These are phyloP conservation scores for Melanerpes aurifrons DNA, from an alignment of 2,113 vertebrate genomes.

Conservation along the genomic window DNA sequence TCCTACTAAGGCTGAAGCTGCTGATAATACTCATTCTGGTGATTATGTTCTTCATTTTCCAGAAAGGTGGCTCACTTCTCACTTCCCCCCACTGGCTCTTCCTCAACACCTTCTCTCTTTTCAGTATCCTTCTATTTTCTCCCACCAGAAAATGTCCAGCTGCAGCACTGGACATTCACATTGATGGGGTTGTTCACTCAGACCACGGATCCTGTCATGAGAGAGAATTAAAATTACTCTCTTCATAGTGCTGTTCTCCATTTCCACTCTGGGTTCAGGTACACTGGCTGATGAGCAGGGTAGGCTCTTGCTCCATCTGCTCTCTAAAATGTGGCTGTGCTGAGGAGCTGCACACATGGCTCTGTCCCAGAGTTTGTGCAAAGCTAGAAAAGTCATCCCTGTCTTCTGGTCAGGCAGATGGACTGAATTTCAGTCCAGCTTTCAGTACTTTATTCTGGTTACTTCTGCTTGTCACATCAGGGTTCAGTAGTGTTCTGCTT, in stretches of 20 bases:
- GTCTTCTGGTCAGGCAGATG: not conserved
- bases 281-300: not conserved
- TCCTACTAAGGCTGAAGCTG: not conserved
- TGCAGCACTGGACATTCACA: fast-evolving
- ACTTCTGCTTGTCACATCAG: not conserved
- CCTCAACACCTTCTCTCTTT: not conserved
- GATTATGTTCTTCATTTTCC: not conserved
- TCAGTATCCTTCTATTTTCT: not conserved
- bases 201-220: fast-evolving
- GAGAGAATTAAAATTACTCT: not conserved
- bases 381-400: not conserved
- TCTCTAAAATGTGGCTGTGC: fast-evolving
- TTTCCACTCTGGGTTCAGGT: not conserved
- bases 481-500: not conserved
- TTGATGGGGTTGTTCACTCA: not conserved
- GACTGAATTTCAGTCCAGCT: not conserved
- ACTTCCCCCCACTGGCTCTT: not conserved
- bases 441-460: not conserved
- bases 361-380: not conserved
- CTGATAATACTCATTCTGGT: not conserved
- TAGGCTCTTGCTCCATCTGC: not conserved
- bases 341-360: fast-evolving
- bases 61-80: not conserved
- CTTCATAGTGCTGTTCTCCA: not conserved
- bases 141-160: not conserved